Evolutionary conservation across 2,113 vertebrate species (phyloP), one percentile per base, ranked within the genome.

Genomic region (Mus pahari): DNA sequence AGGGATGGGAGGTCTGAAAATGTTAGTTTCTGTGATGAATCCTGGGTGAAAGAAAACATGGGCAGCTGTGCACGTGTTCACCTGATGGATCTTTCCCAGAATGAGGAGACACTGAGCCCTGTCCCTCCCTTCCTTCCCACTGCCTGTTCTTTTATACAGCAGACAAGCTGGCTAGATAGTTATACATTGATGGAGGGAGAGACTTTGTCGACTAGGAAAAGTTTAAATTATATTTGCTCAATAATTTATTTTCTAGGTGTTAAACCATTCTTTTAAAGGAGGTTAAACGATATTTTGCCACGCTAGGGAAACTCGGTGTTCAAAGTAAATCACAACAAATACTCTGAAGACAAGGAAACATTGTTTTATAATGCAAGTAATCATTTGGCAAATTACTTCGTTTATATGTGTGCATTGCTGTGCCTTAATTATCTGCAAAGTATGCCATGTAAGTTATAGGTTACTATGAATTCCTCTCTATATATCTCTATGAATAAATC

Each of bases 251-350:
- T 88, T 95, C 33, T 66, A 84, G 19, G 31, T 48, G 0, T 92
- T 84, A 97, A 95, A 84, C 4, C 4, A 95, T 79, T 96, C 66
- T 82, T 53, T 87, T 86, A 71, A 94, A 75, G 9, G 81, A 84
- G 83, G 64, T 55, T 95, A 92, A 88, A 86, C 39, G 73, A 48
- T 68, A 92, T 91, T 96, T 96, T 97, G 92, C 90, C 70, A 92
- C 6, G 17, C 22, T 3, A 78, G 45, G 1, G 36, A 94, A 94
- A 90, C 11, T 19, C 0, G 31, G 17, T 77, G 3, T 92, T 93
- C 87, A 92, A 94, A 86, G 3, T 87, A 83, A 92, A 92, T 92
- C 94, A 88, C 22, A 58, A 66, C 24, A 87, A 94, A 92, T 66
- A 75, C 22, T 13, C 17, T 74, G 2, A 31, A 24, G 86, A 55